Evolutionary conservation across 2,888 invertebrate genomes (phyloP).

Genomic region (Agrochola macilenta): DNA sequence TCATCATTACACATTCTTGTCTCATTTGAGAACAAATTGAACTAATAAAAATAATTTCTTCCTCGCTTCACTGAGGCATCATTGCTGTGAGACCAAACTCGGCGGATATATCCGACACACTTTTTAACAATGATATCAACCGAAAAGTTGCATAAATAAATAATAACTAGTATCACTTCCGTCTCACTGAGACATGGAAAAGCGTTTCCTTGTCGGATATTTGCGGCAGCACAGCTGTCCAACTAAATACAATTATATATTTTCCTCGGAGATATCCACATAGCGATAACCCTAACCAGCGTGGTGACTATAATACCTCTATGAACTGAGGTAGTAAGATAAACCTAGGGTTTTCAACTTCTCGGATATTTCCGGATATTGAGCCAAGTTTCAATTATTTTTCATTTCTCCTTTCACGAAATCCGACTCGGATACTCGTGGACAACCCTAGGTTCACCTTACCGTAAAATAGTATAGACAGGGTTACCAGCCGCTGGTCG

Average conservation of each 20-base stretch:
- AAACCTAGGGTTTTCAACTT: slow-evolving; percentile 33
- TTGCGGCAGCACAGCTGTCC: slow-evolving; percentile 48
- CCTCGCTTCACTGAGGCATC: slow-evolving; percentile 34
- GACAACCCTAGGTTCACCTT: slow-evolving; percentile 32
- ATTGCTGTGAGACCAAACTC: slow-evolving; percentile 42
- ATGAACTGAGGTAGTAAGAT: background rate
- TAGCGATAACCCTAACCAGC: slow-evolving; percentile 22
- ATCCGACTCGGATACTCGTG: background rate
- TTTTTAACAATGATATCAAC: slow-evolving; percentile 36
- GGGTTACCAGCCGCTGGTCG: slow-evolving; percentile 13
- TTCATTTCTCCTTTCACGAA: background rate
- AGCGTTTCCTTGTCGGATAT: slow-evolving; percentile 60
- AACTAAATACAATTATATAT: slow-evolving; percentile 49
- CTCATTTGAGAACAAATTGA: slow-evolving; percentile 34
- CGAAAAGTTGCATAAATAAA: slow-evolving; percentile 55
- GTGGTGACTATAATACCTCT: slow-evolving; percentile 4
- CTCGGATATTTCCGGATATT: slow-evolving; percentile 7
- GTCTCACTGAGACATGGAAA: slow-evolving; percentile 60
- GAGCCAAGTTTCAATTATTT: background rate
- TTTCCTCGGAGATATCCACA: slow-evolving; percentile 52
- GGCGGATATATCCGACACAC: slow-evolving; percentile 37
- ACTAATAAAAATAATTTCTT: slow-evolving; percentile 15
- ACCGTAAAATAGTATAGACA: background rate
- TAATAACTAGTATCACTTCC: slow-evolving; percentile 64
- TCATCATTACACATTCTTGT: slow-evolving; percentile 17